Base-by-base conservation (phyloP, 2,888 invertebrate genomes). In the Philaethria dido region DNA sequence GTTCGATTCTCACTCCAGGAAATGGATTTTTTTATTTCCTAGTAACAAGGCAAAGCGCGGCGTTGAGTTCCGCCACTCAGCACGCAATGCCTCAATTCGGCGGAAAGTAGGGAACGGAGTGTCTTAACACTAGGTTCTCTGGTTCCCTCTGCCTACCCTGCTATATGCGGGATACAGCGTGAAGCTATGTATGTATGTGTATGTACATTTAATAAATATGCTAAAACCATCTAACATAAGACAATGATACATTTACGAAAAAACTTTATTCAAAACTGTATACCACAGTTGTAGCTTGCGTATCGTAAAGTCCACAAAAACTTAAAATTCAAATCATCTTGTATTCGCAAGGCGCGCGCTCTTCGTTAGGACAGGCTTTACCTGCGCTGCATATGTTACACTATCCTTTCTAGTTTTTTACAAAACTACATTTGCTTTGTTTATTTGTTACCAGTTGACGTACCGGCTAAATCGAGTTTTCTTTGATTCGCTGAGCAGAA, bases 361-460 rank as follows among this genome's bases (percentile, higher is more conserved):
- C 82, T 88, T 92, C 92, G 92, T 92, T 92, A 92, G 90, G 79
- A 71, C 77, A 77, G 79, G 83, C 85, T 82, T 84, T 87, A 91
- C 92, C 92, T 91, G 89, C 85, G 72, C 88, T 89, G 92, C 92
- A 91, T 92, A 92, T 91, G 92, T 91, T 91, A 89, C 76, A 75
- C 64, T 71, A 72, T 75, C 73, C 74, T 77, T 57, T 57, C 73
- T 78, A 82, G 78, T 82, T 84, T 84, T 82, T 83, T 76, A 75
- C 77, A 73, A 80, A 88, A 89, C 89, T 88, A 87, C 84, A 88
- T 84, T 83, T 78, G 73, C 77, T 82, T 85, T 88, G 88, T 89
- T 89, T 89, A 88, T 89, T 89, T 86, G 83, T 80, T 82, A 80
- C 84, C 82, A 83, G 86, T 87, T 88, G 87, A 88, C 83, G 85